Conservation (phyloP, 2,797 vertebrate genomes). For the Cuniculus paca region DNA sequence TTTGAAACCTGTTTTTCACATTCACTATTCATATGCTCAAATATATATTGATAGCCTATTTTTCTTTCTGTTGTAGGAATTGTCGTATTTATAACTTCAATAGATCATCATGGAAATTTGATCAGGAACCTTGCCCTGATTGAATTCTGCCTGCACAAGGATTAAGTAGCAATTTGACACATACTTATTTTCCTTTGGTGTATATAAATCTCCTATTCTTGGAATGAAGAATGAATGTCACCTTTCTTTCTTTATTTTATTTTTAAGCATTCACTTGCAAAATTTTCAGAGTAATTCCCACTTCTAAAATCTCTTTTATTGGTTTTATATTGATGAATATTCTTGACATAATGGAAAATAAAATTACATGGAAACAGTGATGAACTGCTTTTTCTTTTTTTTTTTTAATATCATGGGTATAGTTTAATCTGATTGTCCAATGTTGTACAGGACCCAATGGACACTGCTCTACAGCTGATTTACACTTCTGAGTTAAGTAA, state of each 20-base stretch:
- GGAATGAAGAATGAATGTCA: constrained; percentile 54
- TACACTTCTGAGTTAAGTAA: constrained; percentile 39
- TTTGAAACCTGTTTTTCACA: constrained; percentile 33
- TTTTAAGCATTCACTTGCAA: constrained; percentile 56
- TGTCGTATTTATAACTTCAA: constrained; percentile 58
- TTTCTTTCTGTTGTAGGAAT: constrained; percentile 61
- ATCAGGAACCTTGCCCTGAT: constrained; percentile 2
- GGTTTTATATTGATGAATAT: constrained; percentile 60
- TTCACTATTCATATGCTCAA: constrained; percentile 18
- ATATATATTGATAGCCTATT: not conserved
- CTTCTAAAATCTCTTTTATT: constrained; percentile 67
- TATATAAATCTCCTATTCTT: constrained; percentile 70
- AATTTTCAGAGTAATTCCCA: constrained; percentile 61
- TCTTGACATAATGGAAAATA: constrained; percentile 43
- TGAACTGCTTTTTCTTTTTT: constrained; percentile 40
- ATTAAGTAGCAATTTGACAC: constrained; percentile 70
- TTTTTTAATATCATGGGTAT: not conserved
- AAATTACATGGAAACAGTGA: constrained; percentile 56
- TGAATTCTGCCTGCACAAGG: constrained; percentile 68
- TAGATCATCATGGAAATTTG: constrained; percentile 69
- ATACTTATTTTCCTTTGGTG: constrained; percentile 73
- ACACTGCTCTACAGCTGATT: constrained; percentile 14
- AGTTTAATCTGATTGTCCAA: constrained; percentile 61
- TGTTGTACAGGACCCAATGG: constrained; percentile 59
- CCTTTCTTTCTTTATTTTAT: constrained; percentile 40